A percentile compares a stretch with the other conserved stretches of the same genome.
Conservation (phyloP, 1,140 invertebrate species). For the Callitettix versicolor region DNA sequence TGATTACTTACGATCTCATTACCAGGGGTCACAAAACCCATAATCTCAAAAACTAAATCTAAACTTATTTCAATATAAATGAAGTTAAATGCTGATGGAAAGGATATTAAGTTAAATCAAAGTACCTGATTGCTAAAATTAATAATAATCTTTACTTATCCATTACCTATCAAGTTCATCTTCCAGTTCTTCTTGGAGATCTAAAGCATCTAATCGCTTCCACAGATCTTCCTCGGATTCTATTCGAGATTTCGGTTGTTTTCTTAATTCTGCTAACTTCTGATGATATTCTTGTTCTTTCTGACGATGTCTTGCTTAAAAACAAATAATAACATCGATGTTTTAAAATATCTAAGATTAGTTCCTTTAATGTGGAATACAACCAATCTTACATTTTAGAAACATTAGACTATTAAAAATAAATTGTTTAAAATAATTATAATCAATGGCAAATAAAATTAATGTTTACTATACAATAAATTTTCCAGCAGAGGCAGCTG, state of each 20-base stretch:
- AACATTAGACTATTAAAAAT: too few species aligned
- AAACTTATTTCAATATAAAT: neutral
- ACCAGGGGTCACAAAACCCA: too few species aligned
- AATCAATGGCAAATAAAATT: too few species aligned
- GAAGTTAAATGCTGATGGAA: too few species aligned
- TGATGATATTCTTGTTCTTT: slow-evolving; percentile 38
- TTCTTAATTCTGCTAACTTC: slow-evolving; percentile 32
- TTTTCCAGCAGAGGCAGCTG: too few species aligned
- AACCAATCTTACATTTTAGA: too few species aligned
- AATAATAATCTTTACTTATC: neutral
- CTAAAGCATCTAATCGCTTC: slow-evolving; percentile 39
- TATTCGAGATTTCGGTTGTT: slow-evolving; percentile 30
- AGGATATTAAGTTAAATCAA: too few species aligned
- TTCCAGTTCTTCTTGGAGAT: slow-evolving; percentile 41
- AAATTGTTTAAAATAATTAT: too few species aligned
- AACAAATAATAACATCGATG: slow-evolving; percentile 1
- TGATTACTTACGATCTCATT: too few species aligned
- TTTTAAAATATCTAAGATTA: slow-evolving; percentile 27
- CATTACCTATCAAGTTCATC: slow-evolving; percentile 30
- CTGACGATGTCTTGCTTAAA: slow-evolving; percentile 37
- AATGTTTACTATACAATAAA: too few species aligned
- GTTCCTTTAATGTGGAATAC: slow-evolving; percentile 1
- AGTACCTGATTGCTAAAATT: too few species aligned
- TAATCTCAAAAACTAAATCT: neutral
- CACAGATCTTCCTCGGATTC: slow-evolving; percentile 37